Percentiles rank a stretch among this genome's conserved stretches.
phyloP scores from a whole-genome alignment of 2,113 vertebrate genomes.

The Mus spicilegus region DNA sequence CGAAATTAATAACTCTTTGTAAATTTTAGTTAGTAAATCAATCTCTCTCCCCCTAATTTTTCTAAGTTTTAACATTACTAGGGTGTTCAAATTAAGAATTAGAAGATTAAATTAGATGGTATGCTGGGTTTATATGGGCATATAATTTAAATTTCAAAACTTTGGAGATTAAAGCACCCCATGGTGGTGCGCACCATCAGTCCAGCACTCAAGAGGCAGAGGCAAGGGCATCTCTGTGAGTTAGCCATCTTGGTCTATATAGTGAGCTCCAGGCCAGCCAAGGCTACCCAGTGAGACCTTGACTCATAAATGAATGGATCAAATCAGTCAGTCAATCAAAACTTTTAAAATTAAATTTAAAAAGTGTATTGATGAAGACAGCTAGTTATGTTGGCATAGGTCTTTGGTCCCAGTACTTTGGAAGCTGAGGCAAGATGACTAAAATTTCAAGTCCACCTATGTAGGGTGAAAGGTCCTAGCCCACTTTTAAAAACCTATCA shows the following conservation, averaged over 20 bases:
- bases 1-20: constrained; percentile 22
- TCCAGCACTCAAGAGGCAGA: neutral
- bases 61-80: constrained; percentile 36
- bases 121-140: constrained; percentile 20
- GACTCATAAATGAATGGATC: neutral
- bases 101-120: neutral
- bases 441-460: neutral
- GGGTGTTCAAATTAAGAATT: neutral
- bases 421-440: neutral
- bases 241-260: neutral
- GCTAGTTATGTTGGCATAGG: neutral
- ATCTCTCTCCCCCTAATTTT: neutral
- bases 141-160: neutral
- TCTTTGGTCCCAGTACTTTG: neutral
- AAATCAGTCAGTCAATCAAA: neutral
- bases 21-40: constrained; percentile 46
- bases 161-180: neutral
- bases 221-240: neutral
- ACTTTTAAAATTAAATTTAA: neutral
- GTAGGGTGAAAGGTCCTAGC: neutral
- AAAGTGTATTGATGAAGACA: neutral
- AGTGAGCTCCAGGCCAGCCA: neutral
- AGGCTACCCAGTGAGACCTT: neutral
- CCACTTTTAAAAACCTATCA: neutral
- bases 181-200: neutral